Percentiles rank a stretch among this genome's conserved stretches.
Evolutionary conservation across 2,113 vertebrate genomes (phyloP).

Genomic region (Irena cyanogastra): DNA sequence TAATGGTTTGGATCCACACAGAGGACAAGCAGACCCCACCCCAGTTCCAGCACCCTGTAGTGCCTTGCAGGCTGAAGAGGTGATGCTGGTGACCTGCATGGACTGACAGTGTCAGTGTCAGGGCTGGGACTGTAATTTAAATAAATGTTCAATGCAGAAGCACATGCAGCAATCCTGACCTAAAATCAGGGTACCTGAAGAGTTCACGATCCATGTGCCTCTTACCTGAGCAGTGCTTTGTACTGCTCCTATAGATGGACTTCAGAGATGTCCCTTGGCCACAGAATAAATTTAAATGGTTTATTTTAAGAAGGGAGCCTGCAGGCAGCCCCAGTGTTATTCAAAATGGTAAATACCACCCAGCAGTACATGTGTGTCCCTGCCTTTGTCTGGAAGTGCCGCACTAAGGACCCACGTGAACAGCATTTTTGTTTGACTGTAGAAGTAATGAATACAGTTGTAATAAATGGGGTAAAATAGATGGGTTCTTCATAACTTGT

Average conservation of each 20-base stretch:
- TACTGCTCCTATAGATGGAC: background rate
- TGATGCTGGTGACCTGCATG: background rate
- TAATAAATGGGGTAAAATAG: background rate
- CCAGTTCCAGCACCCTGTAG: background rate
- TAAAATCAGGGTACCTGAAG: fast-evolving
- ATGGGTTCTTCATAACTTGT: background rate
- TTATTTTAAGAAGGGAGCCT: background rate
- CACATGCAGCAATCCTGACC: background rate
- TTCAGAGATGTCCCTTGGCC: background rate
- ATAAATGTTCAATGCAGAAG: background rate
- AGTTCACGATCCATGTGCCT: fast-evolving
- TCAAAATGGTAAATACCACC: background rate
- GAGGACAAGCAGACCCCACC: background rate
- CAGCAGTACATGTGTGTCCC: background rate
- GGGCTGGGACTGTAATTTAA: background rate
- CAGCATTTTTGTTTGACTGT: background rate
- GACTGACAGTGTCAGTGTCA: background rate
- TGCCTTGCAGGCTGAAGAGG: background rate
- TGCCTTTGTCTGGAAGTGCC: background rate
- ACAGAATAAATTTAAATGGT: background rate
- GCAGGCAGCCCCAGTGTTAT: background rate
- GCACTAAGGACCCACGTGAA: background rate
- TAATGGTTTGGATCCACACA: background rate
- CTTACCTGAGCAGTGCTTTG: too few relatives aligned
- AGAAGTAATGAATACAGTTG: background rate